Evolutionary conservation across 2,888 invertebrate species (phyloP), one percentile per base, ranked within the genome.

Genomic region (Syrphus vitripennis): DNA sequence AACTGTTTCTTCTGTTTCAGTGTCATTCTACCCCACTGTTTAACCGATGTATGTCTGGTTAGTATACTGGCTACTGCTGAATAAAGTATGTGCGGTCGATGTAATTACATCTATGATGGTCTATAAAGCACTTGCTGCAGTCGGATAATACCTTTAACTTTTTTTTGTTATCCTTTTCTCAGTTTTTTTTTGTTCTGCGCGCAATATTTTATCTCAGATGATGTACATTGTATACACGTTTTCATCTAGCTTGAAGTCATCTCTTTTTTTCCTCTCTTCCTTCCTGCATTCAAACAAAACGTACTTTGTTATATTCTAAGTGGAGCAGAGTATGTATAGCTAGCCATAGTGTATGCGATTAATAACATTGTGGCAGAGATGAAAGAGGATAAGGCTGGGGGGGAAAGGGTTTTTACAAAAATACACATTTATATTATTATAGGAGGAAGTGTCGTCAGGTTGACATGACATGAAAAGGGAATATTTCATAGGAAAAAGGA

Each of bases 261-360:
- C 26, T 21, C 12, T 26, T 24, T 24, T 19, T 59, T 50, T 42
- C 16, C 34, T 50, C 9, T 40, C 21, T 48, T 57, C 21, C 40
- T 74, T 55, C 42, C 65, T 45, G 65, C 50, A 57, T 81, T 71
- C 42, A 48, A 77, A 69, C 82, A 77, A 77, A 86, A 77, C 69
- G 42, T 72, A 86, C 72, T 82, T 77, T 86, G 82, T 77, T 77
- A 74, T 61, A n/a, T 70, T n/a, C 16, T 77, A 81, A 86, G 84
- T 86, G 77, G 84, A 61, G 40, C 77, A 77, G n/a, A 24, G 26
- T 24, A 26, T 34, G 10, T 4, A 9, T 34, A 34, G 9, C 2
- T 40, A 40, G 70, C 26, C 5, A 14, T n/a, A 48, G 74, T 70
- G 14, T 34, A 80, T 74, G 40, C 72, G 72, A 63, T 80, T 80